Base-by-base conservation (phyloP, 2,113 vertebrate species). In the Chascanopsetta lugubris region DNA sequence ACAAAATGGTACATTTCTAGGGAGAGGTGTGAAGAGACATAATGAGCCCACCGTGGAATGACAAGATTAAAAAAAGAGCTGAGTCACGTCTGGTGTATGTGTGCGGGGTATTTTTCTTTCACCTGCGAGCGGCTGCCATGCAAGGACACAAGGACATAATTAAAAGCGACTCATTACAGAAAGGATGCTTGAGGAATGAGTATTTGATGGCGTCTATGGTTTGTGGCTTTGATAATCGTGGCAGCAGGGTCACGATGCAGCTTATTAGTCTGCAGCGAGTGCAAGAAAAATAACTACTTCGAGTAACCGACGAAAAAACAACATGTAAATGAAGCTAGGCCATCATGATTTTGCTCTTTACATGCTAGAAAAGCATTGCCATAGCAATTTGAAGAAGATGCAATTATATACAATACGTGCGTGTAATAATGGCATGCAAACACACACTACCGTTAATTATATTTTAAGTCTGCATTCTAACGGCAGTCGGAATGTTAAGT, bases 181-280 rank as follows among this genome's bases (percentile, higher is more conserved):
- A 15, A 18, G 6, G 24, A 11, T 15, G n/a, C 36, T 57, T 49
- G 49, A 13, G 32, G 36, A 63, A 24, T 51, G 13, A 27, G 34
- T 30, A 46, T 59, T 47, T 47, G 32, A 49, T 59, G 11, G 11
- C 11, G 4, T 15, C 61, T n/a, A 30, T n/a, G 13, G 8, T 40
- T 26, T 64, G 34, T 24, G 42, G 40, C 26, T 55, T 48, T 15
- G 32, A 22, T 48, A 55, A 65, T 18, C 0, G 2, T 47, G 24
- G 10, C 36, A 25, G 51, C 27, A 11, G 18, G 10, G 30, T 30
- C 30, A 46, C 51, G 40, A 3, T 57, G 51, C 46, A 58, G 51
- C 46, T 36, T 32, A 15, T 53, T 13, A 21, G 55, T 49, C 48
- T n/a, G 21, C 42, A 30, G 40, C n/a, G n/a, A n/a, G n/a, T n/a